Evolutionary conservation across 2,888 invertebrate species (phyloP).

Genomic region (Phaonia tiefii): DNA sequence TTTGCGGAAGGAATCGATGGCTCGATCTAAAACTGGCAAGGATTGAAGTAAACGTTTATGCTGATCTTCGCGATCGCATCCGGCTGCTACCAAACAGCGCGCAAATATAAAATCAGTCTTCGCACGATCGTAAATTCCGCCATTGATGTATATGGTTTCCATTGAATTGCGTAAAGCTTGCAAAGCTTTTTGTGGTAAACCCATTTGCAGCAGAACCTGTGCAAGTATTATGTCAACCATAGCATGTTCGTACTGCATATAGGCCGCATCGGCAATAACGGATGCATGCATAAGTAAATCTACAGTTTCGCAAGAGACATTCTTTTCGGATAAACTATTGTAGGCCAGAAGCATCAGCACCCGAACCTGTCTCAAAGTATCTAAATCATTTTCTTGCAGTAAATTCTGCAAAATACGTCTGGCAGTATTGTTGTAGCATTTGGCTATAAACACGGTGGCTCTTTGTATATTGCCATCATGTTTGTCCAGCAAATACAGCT

Average conservation of each 20-base stretch:
- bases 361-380: conserved; percentile 82
- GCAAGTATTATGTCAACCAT: conserved; percentile 90
- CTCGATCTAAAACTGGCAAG: conserved; percentile 83
- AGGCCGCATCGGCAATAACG: conserved; percentile 87
- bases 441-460: conserved; percentile 79
- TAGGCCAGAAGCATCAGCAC: conserved; percentile 87
- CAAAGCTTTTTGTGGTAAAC: conserved; percentile 88
- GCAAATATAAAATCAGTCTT: conserved; percentile 88
- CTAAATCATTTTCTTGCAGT: conserved; percentile 79
- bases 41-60: conserved; percentile 71
- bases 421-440: conserved; percentile 79
- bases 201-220: conserved; percentile 87
- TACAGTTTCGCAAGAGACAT: conserved; percentile 83
- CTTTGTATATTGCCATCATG: conserved; percentile 84
- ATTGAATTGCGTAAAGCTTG: conserved; percentile 86
- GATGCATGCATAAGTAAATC: conserved; percentile 86
- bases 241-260: conserved; percentile 89
- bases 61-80: conserved; percentile 69
- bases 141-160: conserved; percentile 88
- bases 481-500: conserved; percentile 85
- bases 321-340: conserved; percentile 81
- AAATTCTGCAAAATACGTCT: conserved; percentile 76
- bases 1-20: conserved; percentile 86
- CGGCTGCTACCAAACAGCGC: conserved; percentile 88
- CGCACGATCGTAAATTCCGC: conserved; percentile 90